These are phyloP conservation scores for Myotis myotis DNA, from an alignment of 2,797 vertebrate species.

Conservation along the genomic window DNA sequence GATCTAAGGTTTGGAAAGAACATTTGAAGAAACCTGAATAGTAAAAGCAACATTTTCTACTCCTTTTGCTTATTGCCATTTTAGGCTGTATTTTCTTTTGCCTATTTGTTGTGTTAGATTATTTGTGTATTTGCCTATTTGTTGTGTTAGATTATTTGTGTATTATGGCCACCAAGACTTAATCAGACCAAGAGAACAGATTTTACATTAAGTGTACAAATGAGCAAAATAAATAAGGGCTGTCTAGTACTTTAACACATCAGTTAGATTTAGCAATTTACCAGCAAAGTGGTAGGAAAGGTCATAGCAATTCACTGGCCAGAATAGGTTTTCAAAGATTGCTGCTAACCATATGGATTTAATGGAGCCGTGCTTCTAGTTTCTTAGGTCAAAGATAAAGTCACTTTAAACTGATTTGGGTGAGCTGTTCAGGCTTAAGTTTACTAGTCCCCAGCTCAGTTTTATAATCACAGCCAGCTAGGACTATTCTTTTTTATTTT, in stretches of 20 bases:
- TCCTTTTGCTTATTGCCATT: neutral
- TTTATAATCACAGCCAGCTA: slow-evolving; percentile 23
- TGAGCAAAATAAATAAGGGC: neutral
- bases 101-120: neutral
- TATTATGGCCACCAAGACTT: neutral
- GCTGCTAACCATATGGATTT: neutral
- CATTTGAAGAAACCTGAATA: neutral
- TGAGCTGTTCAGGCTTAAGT: slow-evolving; percentile 19
- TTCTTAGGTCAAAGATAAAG: slow-evolving; percentile 44
- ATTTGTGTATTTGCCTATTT: neutral
- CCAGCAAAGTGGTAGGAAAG: slow-evolving; percentile 8
- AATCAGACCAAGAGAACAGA: neutral
- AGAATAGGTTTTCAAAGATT: slow-evolving; percentile 45
- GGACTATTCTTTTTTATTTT: slow-evolving; percentile 34
- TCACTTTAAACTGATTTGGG: slow-evolving; percentile 41
- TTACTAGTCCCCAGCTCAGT: neutral
- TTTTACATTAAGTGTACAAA: neutral
- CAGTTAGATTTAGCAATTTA: slow-evolving; percentile 23
- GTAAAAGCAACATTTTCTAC: slow-evolving; percentile 27
- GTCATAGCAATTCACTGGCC: neutral
- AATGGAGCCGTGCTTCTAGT: neutral
- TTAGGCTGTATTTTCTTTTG: slow-evolving; percentile 6
- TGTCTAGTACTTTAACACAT: neutral
- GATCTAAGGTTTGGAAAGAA: slow-evolving; percentile 24
- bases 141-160: neutral